Base-by-base conservation (phyloP, 2,888 invertebrate species). In the Linyphia triangularis region DNA sequence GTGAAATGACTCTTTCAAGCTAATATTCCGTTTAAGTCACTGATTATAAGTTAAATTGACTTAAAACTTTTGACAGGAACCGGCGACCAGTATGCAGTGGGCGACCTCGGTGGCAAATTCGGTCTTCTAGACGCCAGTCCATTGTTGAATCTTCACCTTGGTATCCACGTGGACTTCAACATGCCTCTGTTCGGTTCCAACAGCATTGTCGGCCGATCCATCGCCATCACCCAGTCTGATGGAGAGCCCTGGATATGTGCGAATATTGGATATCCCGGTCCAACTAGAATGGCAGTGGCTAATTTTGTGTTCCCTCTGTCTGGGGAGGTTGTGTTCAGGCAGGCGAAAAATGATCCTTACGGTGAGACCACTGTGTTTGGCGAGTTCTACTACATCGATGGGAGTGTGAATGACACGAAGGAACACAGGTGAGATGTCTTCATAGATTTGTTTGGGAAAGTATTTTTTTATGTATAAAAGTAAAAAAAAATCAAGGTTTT, bases 61-160 rank as follows among this genome's bases (percentile, higher is more conserved):
- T 51, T n/a, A 51, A 51, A 13, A 51, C 51, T 51, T 16, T 30
- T 22, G 0, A 26, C 0, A 91, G 97, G 96, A 43, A 96, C 97
- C 0, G 97, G 97, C 92, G 97, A 98, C 92, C 96, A 96, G 92
- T 98, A 98, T 92, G 95, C 97, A 0, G 94, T 97, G 2, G 98
- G 98, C 0, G 98, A 98, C 92, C 93, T 98, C 13, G 96, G 96
- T 79, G 97, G 97, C 24, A 98, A 98, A 93, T 95, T 93, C 89
- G 93, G 93, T n/a, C 84, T 90, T 4, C 89, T 93, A 19, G 86
- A 78, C 26, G 82, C 78, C n/a, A 81, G 83, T 5, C 88, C 85
- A 7, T 24, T 84, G 0, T 91, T 91, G 22, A 91, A 90, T 33
- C 72, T 89, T 5, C 89, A 90, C 22, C 40, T 90, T 13, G 90